These are phyloP conservation scores for Spea bombifrons DNA, from an alignment of 2,113 vertebrate genomes.

Conservation along the genomic window DNA sequence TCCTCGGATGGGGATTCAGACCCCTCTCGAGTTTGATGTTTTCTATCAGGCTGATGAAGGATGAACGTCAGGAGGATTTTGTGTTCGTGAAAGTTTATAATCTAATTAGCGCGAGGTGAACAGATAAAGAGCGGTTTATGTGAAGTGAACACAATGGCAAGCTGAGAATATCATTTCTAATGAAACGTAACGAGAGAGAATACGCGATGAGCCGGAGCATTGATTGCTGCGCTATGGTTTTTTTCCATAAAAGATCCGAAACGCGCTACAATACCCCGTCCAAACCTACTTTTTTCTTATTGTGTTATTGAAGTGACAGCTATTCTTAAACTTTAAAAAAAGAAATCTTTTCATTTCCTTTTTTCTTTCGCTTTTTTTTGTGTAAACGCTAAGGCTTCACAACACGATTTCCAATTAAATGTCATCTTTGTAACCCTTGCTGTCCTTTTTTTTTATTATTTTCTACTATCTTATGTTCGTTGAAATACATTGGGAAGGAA, in stretches of 20 bases:
- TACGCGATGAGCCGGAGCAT: background rate
- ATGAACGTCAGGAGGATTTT: background rate
- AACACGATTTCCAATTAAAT: background rate
- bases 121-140: background rate
- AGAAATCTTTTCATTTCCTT: background rate
- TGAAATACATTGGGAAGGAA: too few relatives aligned
- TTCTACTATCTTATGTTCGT: too few relatives aligned
- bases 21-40: too few relatives aligned
- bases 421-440: background rate
- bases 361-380: background rate
- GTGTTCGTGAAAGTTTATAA: background rate
- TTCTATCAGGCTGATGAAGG: background rate
- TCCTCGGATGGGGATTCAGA: too few relatives aligned
- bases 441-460: background rate
- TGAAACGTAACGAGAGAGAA: background rate
- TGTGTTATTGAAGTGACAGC: background rate
- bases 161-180: background rate
- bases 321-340: background rate
- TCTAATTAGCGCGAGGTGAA: background rate
- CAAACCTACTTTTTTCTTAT: background rate
- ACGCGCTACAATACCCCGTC: background rate
- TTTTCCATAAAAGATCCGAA: background rate
- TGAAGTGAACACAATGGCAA: background rate
- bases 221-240: background rate
- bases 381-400: background rate